Evolutionary conservation across 92 coral and sea anemone species (phyloP).

Genomic region (Virgularia gustaviana): DNA sequence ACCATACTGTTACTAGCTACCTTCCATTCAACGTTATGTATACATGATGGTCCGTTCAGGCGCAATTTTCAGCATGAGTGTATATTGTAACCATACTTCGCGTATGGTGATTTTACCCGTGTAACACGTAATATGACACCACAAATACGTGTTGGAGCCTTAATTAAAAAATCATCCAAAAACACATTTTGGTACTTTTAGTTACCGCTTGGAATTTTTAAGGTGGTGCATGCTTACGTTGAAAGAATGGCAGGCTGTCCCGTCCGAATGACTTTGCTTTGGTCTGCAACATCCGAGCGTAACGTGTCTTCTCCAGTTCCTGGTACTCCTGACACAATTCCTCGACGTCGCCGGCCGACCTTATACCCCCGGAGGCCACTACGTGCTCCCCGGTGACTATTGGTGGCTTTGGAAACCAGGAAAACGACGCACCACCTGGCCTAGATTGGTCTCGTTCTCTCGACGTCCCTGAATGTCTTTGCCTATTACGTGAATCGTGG

Average conservation of each 20-base stretch:
- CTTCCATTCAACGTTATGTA: no score
- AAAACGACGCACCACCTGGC: constrained; percentile 1
- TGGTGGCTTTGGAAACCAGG: constrained; percentile 14
- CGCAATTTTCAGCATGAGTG: no score
- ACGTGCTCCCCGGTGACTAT: neutral
- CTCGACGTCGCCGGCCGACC: constrained; percentile 7
- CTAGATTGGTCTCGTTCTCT: neutral
- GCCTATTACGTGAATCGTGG: neutral
- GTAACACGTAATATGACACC: no score
- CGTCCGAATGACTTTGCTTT: constrained; percentile 26
- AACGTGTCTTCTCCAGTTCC: constrained; percentile 15
- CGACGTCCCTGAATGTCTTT: neutral
- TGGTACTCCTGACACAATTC: constrained; percentile 31
- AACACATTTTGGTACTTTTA: neutral
- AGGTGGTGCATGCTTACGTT: constrained; percentile 31
- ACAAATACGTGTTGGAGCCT: no score
- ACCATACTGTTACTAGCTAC: no score
- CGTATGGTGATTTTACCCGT: no score
- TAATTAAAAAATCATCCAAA: no score
- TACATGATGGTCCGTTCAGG: no score
- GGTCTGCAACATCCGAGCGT: constrained; percentile 31
- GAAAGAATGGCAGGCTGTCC: constrained; percentile 21
- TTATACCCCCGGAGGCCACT: constrained; percentile 1
- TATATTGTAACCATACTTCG: no score
- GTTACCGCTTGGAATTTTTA: neutral